Evolutionary conservation across 2,888 invertebrate genomes (phyloP).

Genomic region (Amiota mariae): DNA sequence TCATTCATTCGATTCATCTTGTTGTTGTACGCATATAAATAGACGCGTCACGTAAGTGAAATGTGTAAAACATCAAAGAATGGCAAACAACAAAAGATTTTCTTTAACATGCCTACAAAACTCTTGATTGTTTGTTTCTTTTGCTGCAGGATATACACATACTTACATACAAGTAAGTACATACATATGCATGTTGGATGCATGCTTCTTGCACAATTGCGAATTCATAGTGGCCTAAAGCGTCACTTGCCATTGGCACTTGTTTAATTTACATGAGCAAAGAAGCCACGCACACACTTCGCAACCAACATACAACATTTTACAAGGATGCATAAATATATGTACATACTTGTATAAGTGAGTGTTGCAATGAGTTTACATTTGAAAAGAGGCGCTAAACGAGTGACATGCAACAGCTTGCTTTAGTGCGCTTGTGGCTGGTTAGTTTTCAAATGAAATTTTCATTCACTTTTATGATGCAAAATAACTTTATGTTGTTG

Average conservation of each 20-base stretch:
- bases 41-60: too few relatives aligned
- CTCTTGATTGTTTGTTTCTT: neutral
- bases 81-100: too few relatives aligned
- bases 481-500: neutral
- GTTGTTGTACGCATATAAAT: neutral
- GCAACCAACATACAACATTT: too few relatives aligned
- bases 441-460: neutral
- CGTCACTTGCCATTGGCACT: slow-evolving; percentile 58
- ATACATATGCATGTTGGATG: neutral
- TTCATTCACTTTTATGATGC: neutral
- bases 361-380: slow-evolving; percentile 10
- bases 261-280: slow-evolving; percentile 65
- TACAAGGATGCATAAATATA: slow-evolving; percentile 17
- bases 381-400: neutral
- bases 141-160: neutral
- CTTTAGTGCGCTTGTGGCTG: neutral
- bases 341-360: slow-evolving; percentile 19
- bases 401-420: slow-evolving; percentile 21
- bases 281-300: too few relatives aligned
- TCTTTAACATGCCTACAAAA: neutral
- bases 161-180: neutral
- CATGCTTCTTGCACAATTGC: neutral
- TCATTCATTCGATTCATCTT: neutral
- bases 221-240: slow-evolving; percentile 57
- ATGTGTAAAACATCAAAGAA: too few relatives aligned